Evolutionary conservation across 35 echinoderm and acorn worm species (phyloP).

Genomic region (Chiridota heheva): DNA sequence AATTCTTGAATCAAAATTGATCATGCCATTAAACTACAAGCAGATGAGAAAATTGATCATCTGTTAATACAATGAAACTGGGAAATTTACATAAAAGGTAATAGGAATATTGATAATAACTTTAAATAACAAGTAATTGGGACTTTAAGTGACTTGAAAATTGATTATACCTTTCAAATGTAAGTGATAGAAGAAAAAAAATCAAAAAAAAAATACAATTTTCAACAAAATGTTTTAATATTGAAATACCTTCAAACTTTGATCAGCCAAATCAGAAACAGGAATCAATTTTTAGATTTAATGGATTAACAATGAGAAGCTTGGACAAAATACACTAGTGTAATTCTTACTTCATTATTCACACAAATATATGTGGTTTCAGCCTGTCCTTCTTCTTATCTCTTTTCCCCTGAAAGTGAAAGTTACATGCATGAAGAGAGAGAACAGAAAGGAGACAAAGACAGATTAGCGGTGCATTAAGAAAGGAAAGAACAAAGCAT

Average conservation of each 20-base stretch:
- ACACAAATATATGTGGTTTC: constrained; percentile 52
- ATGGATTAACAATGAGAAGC: background rate
- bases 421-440: background rate
- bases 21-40: too few species aligned
- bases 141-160: too few species aligned
- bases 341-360: constrained; percentile 70
- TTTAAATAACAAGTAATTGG: too few species aligned
- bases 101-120: too few species aligned
- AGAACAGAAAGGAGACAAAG: background rate
- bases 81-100: too few species aligned
- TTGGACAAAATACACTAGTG: background rate
- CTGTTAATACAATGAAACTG: too few species aligned
- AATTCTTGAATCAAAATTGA: too few species aligned
- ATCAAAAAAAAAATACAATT: background rate
- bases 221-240: background rate
- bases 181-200: background rate
- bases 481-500: background rate
- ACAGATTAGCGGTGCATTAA: too few species aligned
- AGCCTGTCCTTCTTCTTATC: background rate
- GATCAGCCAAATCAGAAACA: background rate
- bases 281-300: background rate
- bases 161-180: too few species aligned
- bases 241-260: background rate
- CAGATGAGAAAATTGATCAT: too few species aligned
- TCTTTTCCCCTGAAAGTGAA: constrained; percentile 4